Base-by-base conservation (phyloP, 2,888 invertebrate genomes). In the Creontiades dilutus region DNA sequence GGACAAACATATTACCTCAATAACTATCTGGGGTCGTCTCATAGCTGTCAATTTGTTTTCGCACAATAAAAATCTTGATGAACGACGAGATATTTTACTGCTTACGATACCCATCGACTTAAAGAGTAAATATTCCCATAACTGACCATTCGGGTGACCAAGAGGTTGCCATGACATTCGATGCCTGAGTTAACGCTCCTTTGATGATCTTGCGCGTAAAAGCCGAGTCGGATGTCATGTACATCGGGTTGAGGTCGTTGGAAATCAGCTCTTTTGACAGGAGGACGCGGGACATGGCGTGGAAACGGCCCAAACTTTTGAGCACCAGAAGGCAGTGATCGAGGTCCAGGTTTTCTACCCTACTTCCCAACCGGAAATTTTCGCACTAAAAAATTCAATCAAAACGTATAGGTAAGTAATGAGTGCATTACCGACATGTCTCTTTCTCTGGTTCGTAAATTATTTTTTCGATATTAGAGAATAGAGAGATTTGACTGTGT, bases 71-170 rank as follows among this genome's bases (percentile, higher is more conserved):
- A 37, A 37, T 37, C 37, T 37, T 37, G 7, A 37, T 4, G 7
- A 4, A 37, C 37, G 37, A 37, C 2, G n/a, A n/a, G n/a, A n/a
- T n/a, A n/a, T n/a, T n/a, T 37, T 37, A 37, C 37, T 37, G 37
- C 37, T 37, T n/a, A n/a, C n/a, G n/a, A n/a, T n/a, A n/a, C n/a
- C n/a, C 37, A 37, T 7, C 37, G 7, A 37, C 37, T 37, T 7
- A 7, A 4, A 37, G 7, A 52, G 2, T 37, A 37, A 37, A 37
- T 37, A 37, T n/a, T n/a, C n/a, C 37, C 7, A 37, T 37, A 37
- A 28, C 78, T 47, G 47, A 90, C 91, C 91, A 91, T 55, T 91
- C 90, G 9, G 90, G 76, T 12, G 85, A 80, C 91, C 91, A 90
- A 7, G 82, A 76, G 14, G 81, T 47, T 4, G 48, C 47, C 61